Conservation (phyloP, 2,797 vertebrate genomes). For the Coendou prehensilis region DNA sequence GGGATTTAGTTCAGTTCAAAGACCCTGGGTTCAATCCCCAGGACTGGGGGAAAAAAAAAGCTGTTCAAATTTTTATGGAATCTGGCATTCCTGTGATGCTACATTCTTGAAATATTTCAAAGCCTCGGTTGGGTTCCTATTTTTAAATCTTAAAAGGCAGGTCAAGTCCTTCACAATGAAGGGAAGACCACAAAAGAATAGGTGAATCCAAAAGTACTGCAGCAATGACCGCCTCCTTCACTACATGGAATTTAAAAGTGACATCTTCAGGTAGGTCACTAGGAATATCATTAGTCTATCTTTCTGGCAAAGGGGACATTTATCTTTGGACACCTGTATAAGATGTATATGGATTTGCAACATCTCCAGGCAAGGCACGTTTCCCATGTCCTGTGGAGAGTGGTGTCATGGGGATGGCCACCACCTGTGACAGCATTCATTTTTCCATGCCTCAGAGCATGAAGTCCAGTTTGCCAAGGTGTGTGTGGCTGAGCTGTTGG, state of each 20-base stretch:
- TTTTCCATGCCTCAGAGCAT: not conserved
- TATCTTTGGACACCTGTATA: not conserved
- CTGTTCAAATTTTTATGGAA: slow-evolving; percentile 16
- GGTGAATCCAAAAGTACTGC: not conserved
- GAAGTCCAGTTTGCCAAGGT: not conserved
- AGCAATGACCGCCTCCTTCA: not conserved
- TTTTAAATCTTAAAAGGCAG: slow-evolving; percentile 72
- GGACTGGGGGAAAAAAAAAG: not conserved
- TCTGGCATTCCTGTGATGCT: slow-evolving; percentile 52
- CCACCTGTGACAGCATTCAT: not conserved
- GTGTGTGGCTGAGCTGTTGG: not conserved
- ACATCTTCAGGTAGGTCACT: not conserved
- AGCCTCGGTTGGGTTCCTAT: slow-evolving; percentile 52
- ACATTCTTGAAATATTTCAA: slow-evolving; percentile 64
- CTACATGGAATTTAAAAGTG: slow-evolving; percentile 14
- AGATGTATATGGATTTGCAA: not conserved
- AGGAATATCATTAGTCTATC: not conserved
- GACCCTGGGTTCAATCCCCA: not conserved
- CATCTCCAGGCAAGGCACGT: not conserved
- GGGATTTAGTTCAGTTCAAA: not conserved
- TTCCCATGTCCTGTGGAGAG: not conserved
- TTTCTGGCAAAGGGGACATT: not conserved
- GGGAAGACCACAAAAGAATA: slow-evolving; percentile 25
- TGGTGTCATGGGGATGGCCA: no score
- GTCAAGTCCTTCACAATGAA: slow-evolving; percentile 27